Evolutionary conservation across 2,113 vertebrate genomes (phyloP).

Genomic region (Mus pahari): DNA sequence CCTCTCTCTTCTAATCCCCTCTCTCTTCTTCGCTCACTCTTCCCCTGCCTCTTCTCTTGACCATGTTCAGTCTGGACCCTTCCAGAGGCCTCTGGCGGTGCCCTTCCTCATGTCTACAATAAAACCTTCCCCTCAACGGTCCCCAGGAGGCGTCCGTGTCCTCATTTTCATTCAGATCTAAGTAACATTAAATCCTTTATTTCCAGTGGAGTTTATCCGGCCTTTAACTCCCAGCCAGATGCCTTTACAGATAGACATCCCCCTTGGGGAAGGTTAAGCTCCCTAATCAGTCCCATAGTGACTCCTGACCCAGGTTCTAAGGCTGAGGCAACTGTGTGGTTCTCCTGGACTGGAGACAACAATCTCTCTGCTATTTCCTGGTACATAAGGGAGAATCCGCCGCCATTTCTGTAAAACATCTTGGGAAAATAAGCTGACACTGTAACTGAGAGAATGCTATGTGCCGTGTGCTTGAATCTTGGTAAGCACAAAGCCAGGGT

Average conservation of each 20-base stretch:
- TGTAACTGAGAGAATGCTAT: not conserved
- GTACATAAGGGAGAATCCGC: not conserved
- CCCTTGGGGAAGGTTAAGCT: not conserved
- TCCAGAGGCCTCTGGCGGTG: not conserved
- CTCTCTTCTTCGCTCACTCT: not conserved
- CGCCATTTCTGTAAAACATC: not conserved
- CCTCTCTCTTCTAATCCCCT: not conserved
- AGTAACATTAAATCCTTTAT: not conserved
- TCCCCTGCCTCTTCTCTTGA: not conserved
- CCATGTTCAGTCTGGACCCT: not conserved
- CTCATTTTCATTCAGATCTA: not conserved
- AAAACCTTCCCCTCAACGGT: not conserved
- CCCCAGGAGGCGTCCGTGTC: not conserved
- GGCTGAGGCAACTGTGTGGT: not conserved
- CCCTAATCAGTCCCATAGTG: not conserved
- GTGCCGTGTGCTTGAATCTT: not conserved
- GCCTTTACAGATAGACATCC: not conserved
- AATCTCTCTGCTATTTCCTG: not conserved
- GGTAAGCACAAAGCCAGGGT: not conserved
- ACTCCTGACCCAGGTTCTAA: not conserved
- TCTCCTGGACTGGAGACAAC: not conserved
- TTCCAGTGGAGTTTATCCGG: not conserved
- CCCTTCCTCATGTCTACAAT: not conserved
- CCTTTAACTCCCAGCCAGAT: not conserved
- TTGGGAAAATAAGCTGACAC: not conserved